A percentile compares a stretch with the other conserved stretches of the same genome.
Evolutionary conservation across 2,113 vertebrate genomes (phyloP).

Genomic region (Lepidothrix coronata): DNA sequence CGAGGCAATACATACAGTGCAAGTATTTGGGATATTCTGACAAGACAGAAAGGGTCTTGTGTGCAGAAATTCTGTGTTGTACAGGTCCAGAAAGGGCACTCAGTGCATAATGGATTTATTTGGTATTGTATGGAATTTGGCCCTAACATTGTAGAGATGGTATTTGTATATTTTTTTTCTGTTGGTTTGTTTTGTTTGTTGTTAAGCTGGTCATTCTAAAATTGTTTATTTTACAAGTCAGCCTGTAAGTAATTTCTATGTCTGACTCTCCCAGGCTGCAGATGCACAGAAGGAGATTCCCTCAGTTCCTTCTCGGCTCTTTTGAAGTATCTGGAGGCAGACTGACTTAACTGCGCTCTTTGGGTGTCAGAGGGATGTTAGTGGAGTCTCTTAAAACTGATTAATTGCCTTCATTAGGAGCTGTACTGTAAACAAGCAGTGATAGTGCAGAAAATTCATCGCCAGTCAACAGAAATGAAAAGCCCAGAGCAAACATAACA

Average conservation of each 20-base stretch:
- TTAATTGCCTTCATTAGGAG: conserved; percentile 17
- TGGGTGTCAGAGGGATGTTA: neutral
- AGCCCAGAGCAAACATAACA: conserved; percentile 34
- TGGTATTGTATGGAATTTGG: neutral
- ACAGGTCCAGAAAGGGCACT: neutral
- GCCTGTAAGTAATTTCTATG: neutral
- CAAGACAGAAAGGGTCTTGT: neutral
- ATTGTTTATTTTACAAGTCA: neutral
- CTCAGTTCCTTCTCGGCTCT: neutral
- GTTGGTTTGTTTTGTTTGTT: neutral
- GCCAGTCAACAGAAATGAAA: conserved; percentile 20
- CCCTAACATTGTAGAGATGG: neutral
- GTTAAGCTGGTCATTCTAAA: neutral
- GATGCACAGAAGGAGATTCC: neutral
- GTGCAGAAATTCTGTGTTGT: neutral
- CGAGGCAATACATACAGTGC: neutral
- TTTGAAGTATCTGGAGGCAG: neutral
- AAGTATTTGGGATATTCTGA: neutral
- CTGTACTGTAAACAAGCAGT: conserved; percentile 29
- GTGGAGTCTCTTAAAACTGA: conserved; percentile 25
- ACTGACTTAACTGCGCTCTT: neutral
- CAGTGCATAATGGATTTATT: neutral
- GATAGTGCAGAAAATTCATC: conserved; percentile 21
- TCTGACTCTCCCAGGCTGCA: neutral
- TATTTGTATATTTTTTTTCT: neutral